phyloP scores from a whole-genome alignment of 2,113 vertebrate genomes.

The rat (Rattus norvegicus) region DNA sequence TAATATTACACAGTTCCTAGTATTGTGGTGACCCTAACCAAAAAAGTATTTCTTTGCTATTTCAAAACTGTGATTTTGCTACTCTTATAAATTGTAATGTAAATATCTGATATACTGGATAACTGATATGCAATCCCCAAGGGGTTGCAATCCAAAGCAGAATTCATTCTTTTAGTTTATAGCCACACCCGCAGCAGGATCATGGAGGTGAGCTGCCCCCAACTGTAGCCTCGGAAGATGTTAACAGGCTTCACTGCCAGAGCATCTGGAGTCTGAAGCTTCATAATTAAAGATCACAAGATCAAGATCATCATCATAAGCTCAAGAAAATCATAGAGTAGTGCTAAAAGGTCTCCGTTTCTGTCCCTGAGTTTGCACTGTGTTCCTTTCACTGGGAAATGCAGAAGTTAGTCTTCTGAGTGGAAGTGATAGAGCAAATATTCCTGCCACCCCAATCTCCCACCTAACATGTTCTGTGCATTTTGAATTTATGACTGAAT shows the following conservation, averaged over 20 bases:
- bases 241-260: no score
- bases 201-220: neutral
- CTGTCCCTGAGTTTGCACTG: rapidly evolving
- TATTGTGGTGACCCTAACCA: neutral
- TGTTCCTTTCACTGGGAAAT: neutral
- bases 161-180: neutral
- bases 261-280: neutral
- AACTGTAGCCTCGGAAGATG: neutral
- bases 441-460: neutral
- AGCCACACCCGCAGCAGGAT: neutral
- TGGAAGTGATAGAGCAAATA: neutral
- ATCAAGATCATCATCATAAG: neutral
- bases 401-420: neutral
- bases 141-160: neutral
- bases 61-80: neutral
- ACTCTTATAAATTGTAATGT: neutral
- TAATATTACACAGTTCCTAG: neutral
- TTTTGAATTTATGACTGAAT: slow-evolving; percentile 29
- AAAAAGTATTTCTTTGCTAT: neutral
- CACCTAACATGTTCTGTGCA: neutral
- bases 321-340: neutral
- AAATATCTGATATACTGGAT: neutral
- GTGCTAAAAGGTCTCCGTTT: neutral
- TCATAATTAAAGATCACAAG: slow-evolving; percentile 20
- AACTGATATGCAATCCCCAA: neutral